phyloP scores from a whole-genome alignment of 2,888 invertebrate genomes.

The Drosophila pegasa region DNA sequence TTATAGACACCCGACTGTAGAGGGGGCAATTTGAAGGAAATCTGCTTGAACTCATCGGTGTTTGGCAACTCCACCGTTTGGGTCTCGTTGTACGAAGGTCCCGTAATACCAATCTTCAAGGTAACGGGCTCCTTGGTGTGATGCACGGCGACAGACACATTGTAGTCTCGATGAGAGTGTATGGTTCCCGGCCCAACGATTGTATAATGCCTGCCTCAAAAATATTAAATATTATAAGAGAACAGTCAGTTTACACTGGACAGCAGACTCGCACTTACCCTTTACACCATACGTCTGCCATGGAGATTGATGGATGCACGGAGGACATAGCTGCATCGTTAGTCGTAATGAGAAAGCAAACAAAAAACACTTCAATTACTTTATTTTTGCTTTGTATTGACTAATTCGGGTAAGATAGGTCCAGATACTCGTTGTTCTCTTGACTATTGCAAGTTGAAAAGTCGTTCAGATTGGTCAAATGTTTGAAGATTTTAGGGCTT shows the following conservation, averaged over 20 bases:
- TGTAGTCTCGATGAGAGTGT: constrained; percentile 93
- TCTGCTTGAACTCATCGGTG: constrained; percentile 64
- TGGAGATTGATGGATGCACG: background rate
- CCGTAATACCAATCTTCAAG: constrained; percentile 77
- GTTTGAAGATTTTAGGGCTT: too few relatives aligned
- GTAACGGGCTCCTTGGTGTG: constrained; percentile 71
- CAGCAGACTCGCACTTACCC: background rate
- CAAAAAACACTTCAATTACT: background rate
- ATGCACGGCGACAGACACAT: constrained; percentile 89
- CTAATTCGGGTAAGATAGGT: background rate
- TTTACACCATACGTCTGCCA: background rate
- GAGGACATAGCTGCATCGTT: background rate
- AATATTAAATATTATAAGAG: too few relatives aligned
- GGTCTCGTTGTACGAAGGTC: constrained; percentile 72
- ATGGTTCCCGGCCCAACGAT: constrained; percentile 92
- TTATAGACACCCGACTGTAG: constrained; percentile 88
- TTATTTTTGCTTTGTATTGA: background rate
- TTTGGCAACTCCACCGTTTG: constrained; percentile 66
- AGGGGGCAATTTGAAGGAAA: constrained; percentile 71
- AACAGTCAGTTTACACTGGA: too few relatives aligned
- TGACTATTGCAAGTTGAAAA: too few relatives aligned
- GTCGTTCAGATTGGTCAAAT: too few relatives aligned
- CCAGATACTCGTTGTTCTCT: too few relatives aligned
- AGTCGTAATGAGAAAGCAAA: background rate
- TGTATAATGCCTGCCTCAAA: constrained; percentile 87